Percentiles rank a stretch among this genome's conserved stretches.
These are phyloP conservation scores for Chirona hameri DNA, from an alignment of 2,888 invertebrate species.

Conservation along the genomic window DNA sequence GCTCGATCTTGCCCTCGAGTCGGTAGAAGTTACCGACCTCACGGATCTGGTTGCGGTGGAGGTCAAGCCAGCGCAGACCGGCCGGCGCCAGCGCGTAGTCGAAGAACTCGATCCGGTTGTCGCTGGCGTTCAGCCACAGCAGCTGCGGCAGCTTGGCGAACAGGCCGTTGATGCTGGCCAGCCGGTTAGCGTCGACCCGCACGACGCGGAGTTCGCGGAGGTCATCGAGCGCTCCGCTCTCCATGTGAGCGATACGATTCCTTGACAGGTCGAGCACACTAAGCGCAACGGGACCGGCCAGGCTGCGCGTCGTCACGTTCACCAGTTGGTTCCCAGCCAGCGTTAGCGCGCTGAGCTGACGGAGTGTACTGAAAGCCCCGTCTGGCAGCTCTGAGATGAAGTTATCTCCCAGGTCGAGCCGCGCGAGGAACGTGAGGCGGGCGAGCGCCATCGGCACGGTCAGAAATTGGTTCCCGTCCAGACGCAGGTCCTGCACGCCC, in stretches of 20 bases:
- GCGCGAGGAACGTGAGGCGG: conserved; percentile 79
- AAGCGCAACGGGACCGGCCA: conserved; percentile 75
- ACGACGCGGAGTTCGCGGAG: conserved; percentile 78
- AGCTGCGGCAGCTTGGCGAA: conserved; percentile 78
- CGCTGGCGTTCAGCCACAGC: conserved; percentile 85
- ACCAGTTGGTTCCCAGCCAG: conserved; percentile 47
- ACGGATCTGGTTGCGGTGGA: conserved; percentile 78
- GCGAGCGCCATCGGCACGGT: conserved; percentile 74
- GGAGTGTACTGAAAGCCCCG: conserved; percentile 77
- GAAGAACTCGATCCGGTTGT: conserved; percentile 83
- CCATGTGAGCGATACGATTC: conserved; percentile 65
- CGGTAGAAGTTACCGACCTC: conserved; percentile 60
- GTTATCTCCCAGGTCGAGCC: conserved; percentile 89
- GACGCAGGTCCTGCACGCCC: conserved; percentile 81
- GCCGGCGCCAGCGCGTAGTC: conserved; percentile 80
- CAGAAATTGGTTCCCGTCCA: conserved; percentile 80
- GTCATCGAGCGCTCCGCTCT: conserved; percentile 74
- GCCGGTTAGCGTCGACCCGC: conserved; percentile 76
- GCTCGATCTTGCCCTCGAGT: conserved; percentile 58
- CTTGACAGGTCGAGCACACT: conserved; percentile 76
- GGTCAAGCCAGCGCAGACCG: conserved; percentile 80
- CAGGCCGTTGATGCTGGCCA: conserved; percentile 75
- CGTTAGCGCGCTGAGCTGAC: conserved; percentile 55
- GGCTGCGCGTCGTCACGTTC: conserved; percentile 62
- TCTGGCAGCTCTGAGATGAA: conserved; percentile 74